Base-by-base conservation (phyloP, 2,888 invertebrate genomes). In the Cosmorhoe ocellata region DNA sequence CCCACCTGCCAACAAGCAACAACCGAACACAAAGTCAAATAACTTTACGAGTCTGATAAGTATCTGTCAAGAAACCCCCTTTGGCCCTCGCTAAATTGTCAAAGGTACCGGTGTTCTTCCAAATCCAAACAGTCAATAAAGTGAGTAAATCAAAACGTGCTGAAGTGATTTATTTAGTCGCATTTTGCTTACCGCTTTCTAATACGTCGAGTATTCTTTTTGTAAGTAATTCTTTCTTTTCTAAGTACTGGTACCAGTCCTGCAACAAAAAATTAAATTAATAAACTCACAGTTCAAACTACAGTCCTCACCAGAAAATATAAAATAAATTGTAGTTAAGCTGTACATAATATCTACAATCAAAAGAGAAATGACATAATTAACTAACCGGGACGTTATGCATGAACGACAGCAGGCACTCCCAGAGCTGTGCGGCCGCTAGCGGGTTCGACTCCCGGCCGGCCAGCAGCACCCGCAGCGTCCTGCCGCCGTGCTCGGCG, bases 211-310 rank as follows among this genome's bases (percentile, higher is more conserved):
- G 30, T 36, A 87, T 73, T 10, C 83, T 66, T 56, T 82, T 81
- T 7, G 67, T 46, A 2, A 97, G 91, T 1, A 94, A 86, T 73
- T 96, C 96, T 56, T 94, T 93, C 39, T 95, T 91, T 69, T 94
- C 95, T 3, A 96, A 86, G 66, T 92, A 91, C 31, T 83, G 82
- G 87, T 93, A 93, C 92, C 95, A 95, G 44, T 94, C 92, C 95
- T 96, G 75, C 9, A 22, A 36, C 1, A 7, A 32, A 10, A 32
- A 32, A 11, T 11, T 0, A 30, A 1, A 11, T 11, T 30, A 28
- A 3, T n/a, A n/a, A 28, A 28, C n/a, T n/a, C n/a, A n/a, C n/a
- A n/a, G n/a, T n/a, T n/a, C n/a, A n/a, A n/a, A n/a, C n/a, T n/a
- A n/a, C n/a, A n/a, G n/a, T 28, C 28, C n/a, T 28, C 28, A n/a